Percentiles rank a stretch among this genome's conserved stretches.
These are phyloP conservation scores for Neoniphon sammara DNA, from an alignment of 2,797 vertebrate species.

Conservation along the genomic window DNA sequence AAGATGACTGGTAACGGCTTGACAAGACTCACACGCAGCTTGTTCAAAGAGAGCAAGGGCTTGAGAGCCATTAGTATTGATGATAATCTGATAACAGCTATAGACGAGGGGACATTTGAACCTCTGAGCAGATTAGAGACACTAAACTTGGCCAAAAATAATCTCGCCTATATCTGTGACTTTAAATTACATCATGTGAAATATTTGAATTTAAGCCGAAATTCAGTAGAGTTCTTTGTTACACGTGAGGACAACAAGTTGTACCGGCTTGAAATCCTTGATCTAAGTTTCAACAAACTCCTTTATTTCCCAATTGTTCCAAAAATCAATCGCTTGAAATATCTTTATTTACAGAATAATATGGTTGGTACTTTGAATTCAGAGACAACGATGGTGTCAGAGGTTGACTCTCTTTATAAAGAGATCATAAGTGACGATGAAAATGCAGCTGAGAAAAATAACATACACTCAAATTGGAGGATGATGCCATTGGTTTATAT, in stretches of 20 bases:
- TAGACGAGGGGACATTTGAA: constrained; percentile 82
- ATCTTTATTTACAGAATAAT: constrained; percentile 86
- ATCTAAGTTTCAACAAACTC: constrained; percentile 85
- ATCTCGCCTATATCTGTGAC: constrained; percentile 81
- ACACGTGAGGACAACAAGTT: constrained; percentile 49
- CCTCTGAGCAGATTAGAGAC: constrained; percentile 73
- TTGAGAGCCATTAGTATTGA: constrained; percentile 79
- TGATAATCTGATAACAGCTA: constrained; percentile 82
- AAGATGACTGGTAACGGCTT: constrained; percentile 81
- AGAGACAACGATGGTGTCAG: constrained; percentile 65
- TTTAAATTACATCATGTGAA: constrained; percentile 84
- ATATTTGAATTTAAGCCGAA: constrained; percentile 84
- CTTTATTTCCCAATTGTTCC: constrained; percentile 83
- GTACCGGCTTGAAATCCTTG: constrained; percentile 82
- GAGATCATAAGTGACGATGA: constrained; percentile 60
- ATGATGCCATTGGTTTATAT: constrained; percentile 73
- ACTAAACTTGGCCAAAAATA: constrained; percentile 83
- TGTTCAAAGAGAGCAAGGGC: constrained; percentile 74
- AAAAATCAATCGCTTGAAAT: constrained; percentile 69
- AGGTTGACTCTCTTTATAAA: constrained; percentile 67
- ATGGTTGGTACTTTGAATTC: constrained; percentile 73
- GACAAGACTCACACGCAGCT: constrained; percentile 70
- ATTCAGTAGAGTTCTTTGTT: constrained; percentile 83
- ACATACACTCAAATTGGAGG: constrained; percentile 47
- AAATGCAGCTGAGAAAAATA: constrained; percentile 47